Evolutionary conservation across 2,797 vertebrate genomes (phyloP).

Genomic region (Acridotheres tristis): DNA sequence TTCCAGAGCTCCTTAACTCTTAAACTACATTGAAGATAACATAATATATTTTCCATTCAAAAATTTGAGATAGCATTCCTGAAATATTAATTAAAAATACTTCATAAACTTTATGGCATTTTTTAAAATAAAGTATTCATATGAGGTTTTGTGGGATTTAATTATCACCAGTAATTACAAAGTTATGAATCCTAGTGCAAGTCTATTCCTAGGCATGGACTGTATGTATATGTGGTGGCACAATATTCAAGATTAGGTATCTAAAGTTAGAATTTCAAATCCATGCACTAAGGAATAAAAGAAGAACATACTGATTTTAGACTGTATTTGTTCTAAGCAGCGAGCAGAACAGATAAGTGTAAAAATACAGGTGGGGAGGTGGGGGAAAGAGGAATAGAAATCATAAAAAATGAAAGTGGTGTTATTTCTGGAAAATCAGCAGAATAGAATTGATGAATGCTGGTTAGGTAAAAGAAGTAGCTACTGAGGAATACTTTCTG

Average conservation of each 20-base stretch:
- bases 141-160: not conserved
- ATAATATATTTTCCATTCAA: not conserved
- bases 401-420: not conserved
- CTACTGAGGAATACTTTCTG: not conserved
- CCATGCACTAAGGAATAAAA: not conserved
- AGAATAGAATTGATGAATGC: not conserved
- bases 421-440: slow-evolving; percentile 6
- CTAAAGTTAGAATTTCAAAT: slow-evolving; percentile 44
- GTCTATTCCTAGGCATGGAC: not conserved
- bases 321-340: not conserved
- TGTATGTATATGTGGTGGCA: not conserved
- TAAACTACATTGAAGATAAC: not conserved
- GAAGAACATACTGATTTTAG: slow-evolving; percentile 15
- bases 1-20: not conserved
- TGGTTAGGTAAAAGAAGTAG: not conserved
- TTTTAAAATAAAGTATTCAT: not conserved
- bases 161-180: not conserved
- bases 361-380: slow-evolving; percentile 16
- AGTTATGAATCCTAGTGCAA: not conserved
- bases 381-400: not conserved
- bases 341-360: not conserved
- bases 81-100: not conserved
- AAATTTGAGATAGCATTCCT: not conserved
- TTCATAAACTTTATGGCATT: not conserved
- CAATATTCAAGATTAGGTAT: not conserved